Conservation (phyloP, 2,797 vertebrate species). For the Erethizon dorsatum region DNA sequence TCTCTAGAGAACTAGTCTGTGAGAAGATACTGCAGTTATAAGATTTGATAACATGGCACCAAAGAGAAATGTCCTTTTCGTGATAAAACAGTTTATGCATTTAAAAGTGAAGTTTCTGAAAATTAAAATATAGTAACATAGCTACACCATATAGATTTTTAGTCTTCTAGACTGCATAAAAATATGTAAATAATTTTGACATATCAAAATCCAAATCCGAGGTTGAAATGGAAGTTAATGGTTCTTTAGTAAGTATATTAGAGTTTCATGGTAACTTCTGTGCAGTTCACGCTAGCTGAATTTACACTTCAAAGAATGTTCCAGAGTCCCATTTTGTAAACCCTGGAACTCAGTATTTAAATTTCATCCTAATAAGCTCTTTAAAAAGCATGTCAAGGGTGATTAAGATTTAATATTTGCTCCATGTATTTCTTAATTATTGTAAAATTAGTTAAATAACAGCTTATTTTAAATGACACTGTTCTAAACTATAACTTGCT, state of each 20-base stretch:
- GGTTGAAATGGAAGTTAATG: constrained; percentile 77
- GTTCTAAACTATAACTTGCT: constrained; percentile 55
- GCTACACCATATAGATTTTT: constrained; percentile 76
- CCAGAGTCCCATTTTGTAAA: constrained; percentile 78
- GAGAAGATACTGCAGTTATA: not conserved
- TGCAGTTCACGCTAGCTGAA: constrained; percentile 80
- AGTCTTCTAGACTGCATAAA: constrained; percentile 76
- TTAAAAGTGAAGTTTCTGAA: constrained; percentile 81
- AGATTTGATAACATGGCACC: constrained; percentile 8
- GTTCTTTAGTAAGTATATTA: constrained; percentile 81
- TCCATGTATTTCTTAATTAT: constrained; percentile 45
- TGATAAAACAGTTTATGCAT: constrained; percentile 69
- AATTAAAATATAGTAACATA: constrained; percentile 86
- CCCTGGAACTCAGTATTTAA: constrained; percentile 67
- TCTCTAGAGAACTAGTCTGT: not conserved
- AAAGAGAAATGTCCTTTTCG: constrained; percentile 78
- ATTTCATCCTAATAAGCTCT: constrained; percentile 76
- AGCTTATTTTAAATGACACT: constrained; percentile 71
- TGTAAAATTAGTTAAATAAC: constrained; percentile 69
- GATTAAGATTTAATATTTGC: constrained; percentile 48
- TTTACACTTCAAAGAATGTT: constrained; percentile 87
- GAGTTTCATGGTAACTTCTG: constrained; percentile 84
- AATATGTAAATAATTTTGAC: constrained; percentile 79
- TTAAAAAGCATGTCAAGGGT: constrained; percentile 62
- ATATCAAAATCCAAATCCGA: constrained; percentile 77